Percentiles rank a stretch among this genome's conserved stretches.
These are phyloP conservation scores for Agrilus cyanescens DNA, from an alignment of 2,888 invertebrate species.

Conservation along the genomic window DNA sequence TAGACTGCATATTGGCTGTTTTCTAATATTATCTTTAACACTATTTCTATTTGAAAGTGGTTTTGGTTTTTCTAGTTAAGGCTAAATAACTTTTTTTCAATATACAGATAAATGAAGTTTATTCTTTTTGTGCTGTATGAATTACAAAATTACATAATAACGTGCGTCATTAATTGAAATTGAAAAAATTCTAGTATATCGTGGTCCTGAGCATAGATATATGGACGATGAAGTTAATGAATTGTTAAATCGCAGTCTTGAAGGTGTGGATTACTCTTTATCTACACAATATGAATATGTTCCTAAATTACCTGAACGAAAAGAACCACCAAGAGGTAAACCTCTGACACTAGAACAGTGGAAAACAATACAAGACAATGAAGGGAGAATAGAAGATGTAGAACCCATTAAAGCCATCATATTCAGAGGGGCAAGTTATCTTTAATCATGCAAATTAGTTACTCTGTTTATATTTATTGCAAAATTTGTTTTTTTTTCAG, in stretches of 20 bases:
- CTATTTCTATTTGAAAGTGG: too few relatives aligned
- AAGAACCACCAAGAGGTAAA: constrained; percentile 54
- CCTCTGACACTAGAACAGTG: constrained; percentile 71
- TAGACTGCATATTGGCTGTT: too few relatives aligned
- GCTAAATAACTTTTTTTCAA: too few relatives aligned
- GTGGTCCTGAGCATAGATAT: constrained; percentile 48
- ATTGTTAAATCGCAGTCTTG: constrained; percentile 45
- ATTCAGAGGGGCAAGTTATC: constrained; percentile 70
- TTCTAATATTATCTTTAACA: too few relatives aligned
- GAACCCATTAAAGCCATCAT: constrained; percentile 73
- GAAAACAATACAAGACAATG: constrained; percentile 65
- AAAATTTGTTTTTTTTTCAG: constrained; percentile 34
- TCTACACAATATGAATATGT: constrained; percentile 51
- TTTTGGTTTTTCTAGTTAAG: too few relatives aligned
- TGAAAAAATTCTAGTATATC: constrained; percentile 39
- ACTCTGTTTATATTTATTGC: constrained; percentile 1
- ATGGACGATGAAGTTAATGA: constrained; percentile 52
- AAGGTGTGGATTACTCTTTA: constrained; percentile 36
- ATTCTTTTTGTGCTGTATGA: too few relatives aligned
- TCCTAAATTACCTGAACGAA: constrained; percentile 57
- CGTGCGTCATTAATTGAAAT: too few relatives aligned
- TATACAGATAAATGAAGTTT: too few relatives aligned
- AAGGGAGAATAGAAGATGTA: constrained; percentile 69
- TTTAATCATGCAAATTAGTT: background rate
- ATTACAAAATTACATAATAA: too few relatives aligned